Conservation (phyloP, 2,797 vertebrate genomes). For the Balearica regulorum region DNA sequence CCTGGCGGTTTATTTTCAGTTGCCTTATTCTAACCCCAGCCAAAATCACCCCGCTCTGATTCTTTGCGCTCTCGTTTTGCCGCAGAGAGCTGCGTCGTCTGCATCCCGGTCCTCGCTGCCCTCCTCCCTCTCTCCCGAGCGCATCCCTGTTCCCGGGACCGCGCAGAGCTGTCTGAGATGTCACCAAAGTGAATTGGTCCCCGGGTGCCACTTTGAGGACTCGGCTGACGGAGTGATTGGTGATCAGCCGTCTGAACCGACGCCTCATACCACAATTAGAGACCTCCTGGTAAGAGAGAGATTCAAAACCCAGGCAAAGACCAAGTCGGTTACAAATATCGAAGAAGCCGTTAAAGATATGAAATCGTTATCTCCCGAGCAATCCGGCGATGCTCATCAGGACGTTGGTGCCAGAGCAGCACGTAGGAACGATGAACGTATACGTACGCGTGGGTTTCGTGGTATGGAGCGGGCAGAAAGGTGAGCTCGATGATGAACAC, state of each 20-base stretch:
- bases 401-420: background rate
- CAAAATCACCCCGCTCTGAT: background rate
- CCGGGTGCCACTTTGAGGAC: background rate
- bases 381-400: background rate
- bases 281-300: background rate
- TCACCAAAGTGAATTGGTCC: background rate
- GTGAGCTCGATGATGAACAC: accelerated
- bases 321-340: background rate
- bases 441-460: accelerated
- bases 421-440: background rate
- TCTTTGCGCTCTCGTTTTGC: too few species aligned
- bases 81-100: background rate
- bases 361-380: background rate
- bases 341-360: background rate
- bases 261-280: background rate
- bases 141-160: accelerated
- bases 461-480: background rate
- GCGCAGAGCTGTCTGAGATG: background rate
- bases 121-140: background rate
- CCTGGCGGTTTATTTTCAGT: background rate
- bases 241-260: background rate
- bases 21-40: background rate
- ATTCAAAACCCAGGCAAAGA: background rate
- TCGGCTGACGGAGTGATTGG: background rate
- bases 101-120: accelerated